Conservation (phyloP, 2,888 invertebrate genomes). For the Lepidochitona cinerea region DNA sequence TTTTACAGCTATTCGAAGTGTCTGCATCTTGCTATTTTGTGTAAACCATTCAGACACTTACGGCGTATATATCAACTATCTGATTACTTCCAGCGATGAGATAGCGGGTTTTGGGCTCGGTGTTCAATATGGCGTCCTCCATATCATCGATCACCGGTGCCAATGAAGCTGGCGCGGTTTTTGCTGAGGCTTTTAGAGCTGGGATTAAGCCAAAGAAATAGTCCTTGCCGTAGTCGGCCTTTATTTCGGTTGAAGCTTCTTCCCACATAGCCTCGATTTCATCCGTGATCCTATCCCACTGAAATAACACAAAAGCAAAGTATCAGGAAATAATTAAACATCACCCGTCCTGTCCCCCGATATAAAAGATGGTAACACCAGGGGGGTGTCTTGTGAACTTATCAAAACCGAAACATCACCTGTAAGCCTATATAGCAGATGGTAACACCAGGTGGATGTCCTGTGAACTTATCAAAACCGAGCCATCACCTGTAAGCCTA, state of each 20-base stretch:
- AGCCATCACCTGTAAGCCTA: too few relatives aligned
- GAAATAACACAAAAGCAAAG: neutral
- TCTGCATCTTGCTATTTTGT: too few relatives aligned
- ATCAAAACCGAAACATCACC: too few relatives aligned
- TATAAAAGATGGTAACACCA: too few relatives aligned
- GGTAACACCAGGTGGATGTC: too few relatives aligned
- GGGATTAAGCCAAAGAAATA: conserved; percentile 29
- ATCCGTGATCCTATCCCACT: neutral
- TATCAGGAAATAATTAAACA: too few relatives aligned
- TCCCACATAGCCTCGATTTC: neutral
- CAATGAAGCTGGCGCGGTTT: conserved; percentile 26
- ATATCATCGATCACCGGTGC: conserved; percentile 50
- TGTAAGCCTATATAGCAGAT: too few relatives aligned
- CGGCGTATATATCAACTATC: conserved; percentile 44
- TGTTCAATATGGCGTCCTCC: conserved; percentile 42
- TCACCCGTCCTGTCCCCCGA: too few relatives aligned
- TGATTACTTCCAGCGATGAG: conserved; percentile 48
- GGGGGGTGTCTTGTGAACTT: too few relatives aligned
- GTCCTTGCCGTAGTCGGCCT: conserved; percentile 15
- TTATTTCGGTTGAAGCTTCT: neutral
- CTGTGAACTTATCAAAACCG: too few relatives aligned
- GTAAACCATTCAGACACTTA: conserved; percentile 27
- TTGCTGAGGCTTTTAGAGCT: conserved; percentile 15
- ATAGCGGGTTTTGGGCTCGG: conserved; percentile 40
- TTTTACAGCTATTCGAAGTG: too few relatives aligned